phyloP scores from a whole-genome alignment of 2,113 vertebrate species.

The Pan troglodytes region NHGRI_mPanTro3-v2.1_pri NC_072401.2:120201001-120201500 shows the following conservation, averaged over 20 bases:
- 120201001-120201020: conserved; percentile 75
- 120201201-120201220: conserved; percentile 91
- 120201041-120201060: conserved; percentile 86
- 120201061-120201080: conserved; percentile 87
- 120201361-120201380: conserved; percentile 84
- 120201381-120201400: conserved; percentile 78
- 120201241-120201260: conserved; percentile 85
- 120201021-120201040: conserved; percentile 78
- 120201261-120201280: conserved; percentile 79
- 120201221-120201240: conserved; percentile 94
- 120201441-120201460: conserved; percentile 56
- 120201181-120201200: conserved; percentile 98
- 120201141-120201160: conserved; percentile 84
- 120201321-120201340: conserved; percentile 71
- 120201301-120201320: conserved; percentile 71
- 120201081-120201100: conserved; percentile 77
- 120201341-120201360: conserved; percentile 77
- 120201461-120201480: conserved; percentile 48
- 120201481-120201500: conserved; percentile 42
- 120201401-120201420: conserved; percentile 72
- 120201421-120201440: conserved; percentile 61
- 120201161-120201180: conserved; percentile 87
- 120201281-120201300: conserved; percentile 80
- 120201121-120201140: conserved; percentile 85
- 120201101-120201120: conserved; percentile 82